Base-by-base conservation (phyloP, 2,888 invertebrate genomes). In the Cerastis rubricosa region DNA sequence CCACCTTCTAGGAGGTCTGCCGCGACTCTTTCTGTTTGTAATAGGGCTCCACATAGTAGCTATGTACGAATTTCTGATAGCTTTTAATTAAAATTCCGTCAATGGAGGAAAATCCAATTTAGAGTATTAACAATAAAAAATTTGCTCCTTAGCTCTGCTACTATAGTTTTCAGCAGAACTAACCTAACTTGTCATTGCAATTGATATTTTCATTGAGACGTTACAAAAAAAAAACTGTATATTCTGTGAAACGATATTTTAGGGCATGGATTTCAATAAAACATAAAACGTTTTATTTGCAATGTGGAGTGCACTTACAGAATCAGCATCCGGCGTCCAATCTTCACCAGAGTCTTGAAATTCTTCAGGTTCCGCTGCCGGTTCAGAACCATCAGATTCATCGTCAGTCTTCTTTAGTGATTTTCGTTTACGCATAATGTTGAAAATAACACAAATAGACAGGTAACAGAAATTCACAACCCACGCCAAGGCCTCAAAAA, bases 341-440 rank as follows among this genome's bases (percentile, higher is more conserved):
- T 97, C 97, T 93, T 97, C 97, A 65, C 97, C 97, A 3, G 97
- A 97, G 89, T 97, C 97, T 92, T 97, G 97, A 85, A 97, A 97
- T 89, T 97, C 97, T 95, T 97, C 97, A 83, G 96, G 96, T 91
- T 97, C 97, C 64, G 89, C 95, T 71, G 90, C 95, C 81, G 91
- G 94, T 89, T 96, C 96, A 12, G 96, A 96, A 47, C 94, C 96
- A 75, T 97, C 97, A 54, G 97, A 97, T 78, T 96, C 97, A 70
- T 95, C 96, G 63, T 94, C 96, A 83, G 89, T 92, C 88, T 96
- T 96, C 91, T 96, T 96, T 85, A 96, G 88, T 63, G 95, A 95
- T 90, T 96, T 96, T 85, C 97, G 93, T 91, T 96, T 96, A 85
- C 97, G 95, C 97, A 97, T 97, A 88, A 90, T 83, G 68, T 74